Conservation (phyloP, 1,140 invertebrate genomes). For the Colletes gigas region DNA sequence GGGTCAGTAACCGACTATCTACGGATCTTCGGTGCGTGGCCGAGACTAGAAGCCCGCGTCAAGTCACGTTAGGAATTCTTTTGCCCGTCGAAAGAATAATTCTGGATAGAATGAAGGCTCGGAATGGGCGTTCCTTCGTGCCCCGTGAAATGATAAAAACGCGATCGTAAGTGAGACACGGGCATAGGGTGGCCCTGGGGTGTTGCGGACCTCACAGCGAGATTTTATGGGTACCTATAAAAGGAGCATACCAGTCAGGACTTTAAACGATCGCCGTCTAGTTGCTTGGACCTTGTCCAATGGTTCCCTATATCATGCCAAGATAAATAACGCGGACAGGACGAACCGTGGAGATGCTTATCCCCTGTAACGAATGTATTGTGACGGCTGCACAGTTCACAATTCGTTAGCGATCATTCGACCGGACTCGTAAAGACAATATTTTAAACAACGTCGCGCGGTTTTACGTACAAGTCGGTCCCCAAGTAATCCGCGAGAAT, state of each 20-base stretch:
- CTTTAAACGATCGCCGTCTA: slow-evolving; percentile 44
- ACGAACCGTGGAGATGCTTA: neutral
- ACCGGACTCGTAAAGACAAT: neutral
- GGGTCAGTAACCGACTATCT: neutral
- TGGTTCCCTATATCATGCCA: slow-evolving; percentile 25
- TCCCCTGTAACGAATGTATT: slow-evolving; percentile 17
- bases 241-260: slow-evolving; percentile 49
- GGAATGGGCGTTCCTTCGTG: slow-evolving; percentile 10
- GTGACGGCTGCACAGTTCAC: slow-evolving; percentile 1
- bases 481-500: neutral
- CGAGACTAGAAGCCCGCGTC: neutral
- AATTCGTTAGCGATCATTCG: slow-evolving; percentile 25
- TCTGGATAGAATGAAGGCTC: neutral
- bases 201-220: slow-evolving; percentile 54
- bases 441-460: neutral
- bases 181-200: slow-evolving; percentile 22
- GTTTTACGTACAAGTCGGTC: neutral
- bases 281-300: slow-evolving; percentile 45
- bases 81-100: slow-evolving; percentile 9
- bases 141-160: slow-evolving; percentile 48
- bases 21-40: neutral
- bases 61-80: slow-evolving; percentile 20
- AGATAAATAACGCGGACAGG: slow-evolving; percentile 38
- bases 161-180: slow-evolving; percentile 38
- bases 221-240: slow-evolving; percentile 62